A percentile compares a stretch with the other conserved stretches of the same genome.
Conservation (phyloP, 2,888 invertebrate species). For the Argynnis bischoffii region DNA sequence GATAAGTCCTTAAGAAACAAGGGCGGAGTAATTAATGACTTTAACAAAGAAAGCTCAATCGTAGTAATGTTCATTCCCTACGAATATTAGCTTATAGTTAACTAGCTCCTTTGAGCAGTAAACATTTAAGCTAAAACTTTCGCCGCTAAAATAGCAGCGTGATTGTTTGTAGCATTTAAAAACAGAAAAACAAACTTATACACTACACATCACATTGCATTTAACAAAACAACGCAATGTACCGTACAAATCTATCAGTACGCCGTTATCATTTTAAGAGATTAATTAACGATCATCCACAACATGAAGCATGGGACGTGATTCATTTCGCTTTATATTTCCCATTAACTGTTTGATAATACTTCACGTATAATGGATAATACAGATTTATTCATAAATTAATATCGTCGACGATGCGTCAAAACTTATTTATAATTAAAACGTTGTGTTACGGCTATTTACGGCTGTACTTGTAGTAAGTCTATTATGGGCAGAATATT, state of each 20-base stretch:
- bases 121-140: no score
- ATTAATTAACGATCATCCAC: slow-evolving; percentile 27
- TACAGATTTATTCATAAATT: slow-evolving; percentile 23
- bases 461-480: neutral
- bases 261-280: slow-evolving; percentile 24
- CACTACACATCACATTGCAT: neutral
- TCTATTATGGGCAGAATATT: no score
- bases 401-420: slow-evolving; percentile 17
- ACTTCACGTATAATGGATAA: slow-evolving; percentile 21
- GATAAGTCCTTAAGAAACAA: neutral
- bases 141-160: no score
- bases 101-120: no score
- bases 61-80: neutral
- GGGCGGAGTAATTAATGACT: neutral
- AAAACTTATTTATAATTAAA: slow-evolving; percentile 23
- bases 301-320: slow-evolving; percentile 3
- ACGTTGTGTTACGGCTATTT: slow-evolving; percentile 9
- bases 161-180: neutral
- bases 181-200: neutral
- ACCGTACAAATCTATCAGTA: slow-evolving; percentile 16
- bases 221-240: slow-evolving; percentile 1
- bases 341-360: slow-evolving; percentile 24
- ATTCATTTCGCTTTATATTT: slow-evolving; percentile 25
- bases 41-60: slow-evolving; percentile 5
- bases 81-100: no score